Evolutionary conservation across 2,113 vertebrate genomes (phyloP).

Genomic region (Mugil cephalus): DNA sequence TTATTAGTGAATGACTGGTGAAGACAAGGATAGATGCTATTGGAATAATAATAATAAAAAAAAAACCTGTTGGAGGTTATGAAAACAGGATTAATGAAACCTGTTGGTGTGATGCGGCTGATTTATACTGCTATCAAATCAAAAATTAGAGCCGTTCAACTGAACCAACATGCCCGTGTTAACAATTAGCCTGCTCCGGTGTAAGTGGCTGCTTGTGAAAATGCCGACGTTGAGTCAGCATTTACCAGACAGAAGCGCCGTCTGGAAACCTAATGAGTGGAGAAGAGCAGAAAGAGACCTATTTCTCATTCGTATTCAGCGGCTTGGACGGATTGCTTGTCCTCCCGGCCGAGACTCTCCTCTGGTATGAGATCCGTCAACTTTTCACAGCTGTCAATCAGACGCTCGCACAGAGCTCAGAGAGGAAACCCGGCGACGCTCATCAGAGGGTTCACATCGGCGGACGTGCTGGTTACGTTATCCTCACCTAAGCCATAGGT

Average conservation of each 20-base stretch:
- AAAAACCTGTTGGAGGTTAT: not conserved
- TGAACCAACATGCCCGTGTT: not conserved
- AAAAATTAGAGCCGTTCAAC: not conserved
- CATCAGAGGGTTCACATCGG: slow-evolving; percentile 20
- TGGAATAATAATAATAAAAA: too few relatives aligned
- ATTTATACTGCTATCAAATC: not conserved
- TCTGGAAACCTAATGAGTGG: slow-evolving; percentile 49
- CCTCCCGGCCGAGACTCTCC: slow-evolving; percentile 25
- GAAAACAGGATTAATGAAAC: not conserved
- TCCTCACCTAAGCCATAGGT: too few relatives aligned
- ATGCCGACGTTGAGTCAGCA: slow-evolving; percentile 16
- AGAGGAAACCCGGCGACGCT: slow-evolving; percentile 6
- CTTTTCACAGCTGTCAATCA: slow-evolving; percentile 45
- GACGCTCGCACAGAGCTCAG: slow-evolving; percentile 13
- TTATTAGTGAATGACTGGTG: too few relatives aligned
- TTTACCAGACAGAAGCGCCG: slow-evolving; percentile 13
- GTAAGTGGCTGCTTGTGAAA: slow-evolving; percentile 17
- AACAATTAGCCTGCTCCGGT: not conserved
- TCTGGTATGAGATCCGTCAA: slow-evolving; percentile 54
- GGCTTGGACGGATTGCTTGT: slow-evolving; percentile 48
- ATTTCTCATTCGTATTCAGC: slow-evolving; percentile 74
- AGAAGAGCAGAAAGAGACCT: slow-evolving; percentile 20
- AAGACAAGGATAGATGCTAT: too few relatives aligned
- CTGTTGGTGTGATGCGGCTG: not conserved
- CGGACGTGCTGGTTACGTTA: too few relatives aligned